Evolutionary conservation across 2,113 vertebrate genomes (phyloP), one percentile per base, ranked within the genome.

Genomic region (Monopterus albus): DNA sequence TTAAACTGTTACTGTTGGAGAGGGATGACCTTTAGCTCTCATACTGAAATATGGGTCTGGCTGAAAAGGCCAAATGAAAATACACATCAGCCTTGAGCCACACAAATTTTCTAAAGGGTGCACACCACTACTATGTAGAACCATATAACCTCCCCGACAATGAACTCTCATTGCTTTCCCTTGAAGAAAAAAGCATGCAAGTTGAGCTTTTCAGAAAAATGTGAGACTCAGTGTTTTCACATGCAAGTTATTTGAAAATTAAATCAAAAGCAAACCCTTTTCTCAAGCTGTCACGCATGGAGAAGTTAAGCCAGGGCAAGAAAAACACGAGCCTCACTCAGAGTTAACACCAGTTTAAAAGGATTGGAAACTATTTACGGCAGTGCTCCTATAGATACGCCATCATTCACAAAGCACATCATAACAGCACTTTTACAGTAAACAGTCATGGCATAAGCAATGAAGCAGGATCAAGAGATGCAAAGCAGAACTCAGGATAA

Each of bases 341-440:
- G 28, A 77, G 43, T 67, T 66, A 21, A 21, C 9, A 12, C 3
- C 36, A 29, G 58, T 35, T 60, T 31, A 42, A 47, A 65, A 21
- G 63, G 71, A n/a, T n/a, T 50, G 86, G 80, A 87, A 91, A 87
- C 40, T 75, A 82, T 85, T 87, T 74, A 25, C 50, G 81, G 72
- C 18, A 47, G 28, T 68, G 38, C 55, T 42, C 75, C 55, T 79
- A 76, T 58, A 77, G 83, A 67, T 72, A 60, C 42, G 31, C 69
- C 61, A 70, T 90, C 73, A 59, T 5, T 84, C 74, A 50, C n/a
- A 2, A 28, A 14, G 58, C 52, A 70, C 9, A 65, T 78, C 80
- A 72, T 72, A 82, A 71, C 78, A 87, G 52, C 40, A 28, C 18
- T 62, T 67, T n/a, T 40, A 79, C 51, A 58, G 70, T 81, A 83